Base-by-base conservation (phyloP, 2,113 vertebrate species). In the Prionailurus bengalensis region DNA sequence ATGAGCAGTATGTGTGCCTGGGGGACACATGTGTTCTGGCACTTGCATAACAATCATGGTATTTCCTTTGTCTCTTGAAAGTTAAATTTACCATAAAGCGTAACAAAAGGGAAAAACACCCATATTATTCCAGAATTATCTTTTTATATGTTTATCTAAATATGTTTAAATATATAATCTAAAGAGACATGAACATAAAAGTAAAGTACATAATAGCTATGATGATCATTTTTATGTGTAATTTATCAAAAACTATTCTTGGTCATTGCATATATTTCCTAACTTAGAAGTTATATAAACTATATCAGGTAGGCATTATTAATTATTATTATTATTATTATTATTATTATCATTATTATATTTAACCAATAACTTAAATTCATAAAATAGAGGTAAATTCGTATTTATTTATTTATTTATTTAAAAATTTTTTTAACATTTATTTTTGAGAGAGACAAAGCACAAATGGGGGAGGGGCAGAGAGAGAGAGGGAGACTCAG, bases 191-290 rank as follows among this genome's bases (percentile, higher is more conserved):
- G 66, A 97, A 89, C 31, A 42, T 85, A 80, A 84, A 79, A n/a
- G 5, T 33, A 74, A 74, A 45, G 15, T 70, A 79, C 48, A 66
- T 85, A 33, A 48, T 51, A 86, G 4, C n/a, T 48, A 58, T 9
- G 16, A 10, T 74, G 53, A 39, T 55, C 21, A 74, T 58, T 76
- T 89, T 70, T 74, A 68, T 81, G 29, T 76, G 23, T 71, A 63
- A 53, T 65, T 80, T 86, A 91, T 21, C 11, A 81, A 66, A 94
- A 84, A 70, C 48, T 88, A 63, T 91, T 58, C 25, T 91, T 66
- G 39, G 48, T 93, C 19, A 55, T 29, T 79, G 6, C 55, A 36
- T 63, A 17, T 2, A 61, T 84, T 58, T 33, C 5, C 53, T 86
- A 36, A 53, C 9, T 94, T 80, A 81, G 80, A 90, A 74, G 8